These are phyloP conservation scores for Poeciliopsis prolifica DNA, from an alignment of 2,113 vertebrate species.

Conservation along the genomic window DNA sequence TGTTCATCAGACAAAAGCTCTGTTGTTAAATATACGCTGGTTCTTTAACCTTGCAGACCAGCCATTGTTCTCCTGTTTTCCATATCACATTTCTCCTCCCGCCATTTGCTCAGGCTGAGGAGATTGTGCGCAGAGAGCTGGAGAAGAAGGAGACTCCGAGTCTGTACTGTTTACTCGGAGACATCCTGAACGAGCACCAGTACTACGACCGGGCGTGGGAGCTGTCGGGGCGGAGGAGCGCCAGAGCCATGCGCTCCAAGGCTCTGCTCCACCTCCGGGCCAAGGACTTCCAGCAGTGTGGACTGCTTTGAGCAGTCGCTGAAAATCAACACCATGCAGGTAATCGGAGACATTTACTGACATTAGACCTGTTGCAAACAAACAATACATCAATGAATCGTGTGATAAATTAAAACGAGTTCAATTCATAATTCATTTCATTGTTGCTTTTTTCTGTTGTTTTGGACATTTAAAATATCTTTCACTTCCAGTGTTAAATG, in stretches of 20 bases:
- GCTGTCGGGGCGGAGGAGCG: conserved; percentile 87
- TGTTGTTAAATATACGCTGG: no score
- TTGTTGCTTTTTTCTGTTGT: no score
- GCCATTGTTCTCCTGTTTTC: no score
- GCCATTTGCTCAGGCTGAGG: conserved; percentile 84
- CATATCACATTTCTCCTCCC: neutral
- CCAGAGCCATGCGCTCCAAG: conserved; percentile 92
- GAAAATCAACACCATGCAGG: conserved; percentile 92
- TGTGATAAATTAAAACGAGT: no score
- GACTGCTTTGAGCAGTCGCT: conserved; percentile 91
- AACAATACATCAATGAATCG: no score
- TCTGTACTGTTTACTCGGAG: conserved; percentile 93
- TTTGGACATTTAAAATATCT: no score
- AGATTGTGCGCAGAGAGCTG: conserved; percentile 89
- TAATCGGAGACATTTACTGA: conserved; percentile 42
- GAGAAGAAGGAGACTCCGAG: conserved; percentile 89
- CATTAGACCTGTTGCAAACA: no score
- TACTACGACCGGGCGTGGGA: conserved; percentile 95
- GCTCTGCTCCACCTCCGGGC: conserved; percentile 90
- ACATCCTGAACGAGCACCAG: conserved; percentile 88
- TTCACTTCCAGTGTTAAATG: no score
- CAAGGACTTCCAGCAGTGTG: conserved; percentile 85
- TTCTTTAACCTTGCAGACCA: no score
- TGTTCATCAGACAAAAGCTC: no score
- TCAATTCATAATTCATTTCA: no score